Conservation (phyloP, 2,797 vertebrate genomes). For the Leuciscus waleckii region DNA sequence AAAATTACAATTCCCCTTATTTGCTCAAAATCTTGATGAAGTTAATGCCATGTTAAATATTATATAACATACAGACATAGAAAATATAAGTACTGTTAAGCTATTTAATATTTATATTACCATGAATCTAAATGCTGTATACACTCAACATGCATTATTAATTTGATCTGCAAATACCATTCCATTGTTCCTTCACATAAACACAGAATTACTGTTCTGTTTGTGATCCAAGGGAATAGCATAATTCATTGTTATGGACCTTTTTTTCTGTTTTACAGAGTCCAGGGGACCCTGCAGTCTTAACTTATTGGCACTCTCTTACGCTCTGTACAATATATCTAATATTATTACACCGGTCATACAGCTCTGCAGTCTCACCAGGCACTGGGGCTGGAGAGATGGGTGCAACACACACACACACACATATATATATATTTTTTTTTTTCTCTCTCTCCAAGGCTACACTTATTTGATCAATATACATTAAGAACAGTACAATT, state of each 20-base stretch:
- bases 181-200: slow-evolving; percentile 42
- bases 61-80: neutral
- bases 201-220: slow-evolving; percentile 53
- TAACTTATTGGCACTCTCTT: slow-evolving; percentile 45
- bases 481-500: neutral
- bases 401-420: slow-evolving; percentile 37
- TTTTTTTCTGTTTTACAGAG: slow-evolving; percentile 50
- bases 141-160: slow-evolving; percentile 21
- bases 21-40: neutral
- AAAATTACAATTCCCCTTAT: neutral
- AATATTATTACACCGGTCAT: slow-evolving; percentile 18
- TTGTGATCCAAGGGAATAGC: slow-evolving; percentile 50
- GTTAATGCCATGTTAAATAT: neutral
- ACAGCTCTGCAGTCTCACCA: slow-evolving; percentile 62
- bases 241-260: slow-evolving; percentile 53
- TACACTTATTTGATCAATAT: neutral
- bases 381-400: slow-evolving; percentile 59
- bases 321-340: slow-evolving; percentile 23
- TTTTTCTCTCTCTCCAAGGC: neutral
- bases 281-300: slow-evolving; percentile 31
- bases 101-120: slow-evolving; percentile 18
- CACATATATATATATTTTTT: too few relatives aligned
- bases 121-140: slow-evolving; percentile 38
- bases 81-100: neutral
- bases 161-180: slow-evolving; percentile 19